Conservation (phyloP, 1,140 invertebrate species). For the Drosophila cardini region DNA sequence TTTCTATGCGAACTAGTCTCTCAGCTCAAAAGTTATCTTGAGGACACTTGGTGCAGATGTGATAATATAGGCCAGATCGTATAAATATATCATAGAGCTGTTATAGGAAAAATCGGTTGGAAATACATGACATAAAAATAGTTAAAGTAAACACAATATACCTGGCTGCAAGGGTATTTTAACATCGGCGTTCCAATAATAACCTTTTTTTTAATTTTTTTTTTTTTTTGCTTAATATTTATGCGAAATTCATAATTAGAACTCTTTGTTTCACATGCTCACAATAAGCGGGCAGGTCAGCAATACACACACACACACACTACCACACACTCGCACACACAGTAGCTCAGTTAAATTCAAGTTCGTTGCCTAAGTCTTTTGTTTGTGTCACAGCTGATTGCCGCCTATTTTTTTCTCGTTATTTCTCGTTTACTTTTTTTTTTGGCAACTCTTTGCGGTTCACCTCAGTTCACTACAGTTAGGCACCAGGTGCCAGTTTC, state of each 20-base stretch:
- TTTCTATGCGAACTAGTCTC: too few relatives aligned
- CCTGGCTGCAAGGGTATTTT: too few relatives aligned
- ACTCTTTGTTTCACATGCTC: slow-evolving; percentile 29
- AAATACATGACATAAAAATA: too few relatives aligned
- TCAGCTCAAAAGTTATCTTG: too few relatives aligned
- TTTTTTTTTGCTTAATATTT: background rate
- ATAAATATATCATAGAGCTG: too few relatives aligned
- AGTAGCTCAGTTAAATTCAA: slow-evolving; percentile 29
- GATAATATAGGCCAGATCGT: too few relatives aligned
- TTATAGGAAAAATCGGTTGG: too few relatives aligned
- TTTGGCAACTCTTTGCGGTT: slow-evolving; percentile 52
- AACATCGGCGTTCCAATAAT: too few relatives aligned
- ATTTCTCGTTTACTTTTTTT: slow-evolving; percentile 2
- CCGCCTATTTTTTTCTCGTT: slow-evolving; percentile 9
- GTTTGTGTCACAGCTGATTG: slow-evolving; percentile 45
- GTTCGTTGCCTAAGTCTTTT: slow-evolving; percentile 78
- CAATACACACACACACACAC: slow-evolving; percentile 1
- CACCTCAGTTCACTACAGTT: slow-evolving; percentile 78
- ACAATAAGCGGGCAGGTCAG: slow-evolving; percentile 1
- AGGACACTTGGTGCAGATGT: too few relatives aligned
- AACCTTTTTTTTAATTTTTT: too few relatives aligned
- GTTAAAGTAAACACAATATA: too few relatives aligned
- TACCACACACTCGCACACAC: background rate
- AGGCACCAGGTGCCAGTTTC: slow-evolving; percentile 44
- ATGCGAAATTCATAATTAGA: slow-evolving; percentile 30